Percentiles rank a stretch among this genome's conserved stretches.
Conservation (phyloP, 1,140 invertebrate genomes). For the Anoplophora glabripennis region DNA sequence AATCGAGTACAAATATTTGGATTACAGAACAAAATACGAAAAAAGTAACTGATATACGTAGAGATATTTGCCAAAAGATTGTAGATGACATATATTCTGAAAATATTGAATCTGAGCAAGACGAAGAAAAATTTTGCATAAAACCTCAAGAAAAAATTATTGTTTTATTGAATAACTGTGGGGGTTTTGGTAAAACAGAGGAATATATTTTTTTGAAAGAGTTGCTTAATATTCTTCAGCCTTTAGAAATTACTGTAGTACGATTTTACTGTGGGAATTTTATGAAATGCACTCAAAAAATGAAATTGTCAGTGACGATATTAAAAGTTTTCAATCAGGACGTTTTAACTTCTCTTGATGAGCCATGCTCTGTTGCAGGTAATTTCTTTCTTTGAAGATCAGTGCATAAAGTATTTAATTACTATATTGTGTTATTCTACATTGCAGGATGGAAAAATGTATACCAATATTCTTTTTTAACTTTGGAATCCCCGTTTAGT, state of each 20-base stretch:
- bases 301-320: slow-evolving; percentile 62
- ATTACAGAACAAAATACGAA: no score
- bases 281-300: slow-evolving; percentile 59
- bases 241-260: slow-evolving; percentile 49
- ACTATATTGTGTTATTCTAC: no score
- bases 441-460: no score
- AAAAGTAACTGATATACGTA: no score
- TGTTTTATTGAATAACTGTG: slow-evolving; percentile 63
- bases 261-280: slow-evolving; percentile 59
- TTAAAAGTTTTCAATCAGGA: slow-evolving; percentile 51
- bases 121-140: slow-evolving; percentile 16
- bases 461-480: no score
- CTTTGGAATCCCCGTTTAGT: neutral
- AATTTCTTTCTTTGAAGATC: no score
- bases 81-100: no score
- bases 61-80: no score
- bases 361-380: slow-evolving; percentile 47
- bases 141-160: slow-evolving; percentile 37
- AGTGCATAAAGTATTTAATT: no score
- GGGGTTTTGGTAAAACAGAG: slow-evolving; percentile 60
- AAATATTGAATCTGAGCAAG: no score
- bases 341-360: slow-evolving; percentile 50
- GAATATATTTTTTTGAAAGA: slow-evolving; percentile 60
- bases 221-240: slow-evolving; percentile 50
- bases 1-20: no score